Conservation (phyloP, 2,113 vertebrate species). For the Castor canadensis region DNA sequence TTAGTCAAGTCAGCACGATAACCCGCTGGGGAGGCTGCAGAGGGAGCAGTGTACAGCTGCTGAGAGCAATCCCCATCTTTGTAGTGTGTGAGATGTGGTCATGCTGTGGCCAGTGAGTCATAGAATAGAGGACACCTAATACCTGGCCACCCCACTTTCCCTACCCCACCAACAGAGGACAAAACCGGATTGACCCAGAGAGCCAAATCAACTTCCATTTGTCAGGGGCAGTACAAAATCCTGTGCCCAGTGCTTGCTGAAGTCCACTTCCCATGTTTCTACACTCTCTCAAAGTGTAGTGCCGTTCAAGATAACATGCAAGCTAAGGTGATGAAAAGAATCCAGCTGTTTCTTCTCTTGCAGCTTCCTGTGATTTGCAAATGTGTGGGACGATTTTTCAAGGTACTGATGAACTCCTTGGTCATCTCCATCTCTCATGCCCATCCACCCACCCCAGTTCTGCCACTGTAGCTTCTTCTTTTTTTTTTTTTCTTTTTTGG, state of each 20-base stretch:
- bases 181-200: not conserved
- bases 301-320: not conserved
- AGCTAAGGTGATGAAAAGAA: slow-evolving; percentile 42
- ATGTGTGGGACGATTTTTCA: not conserved
- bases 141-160: not conserved
- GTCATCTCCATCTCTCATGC: not conserved
- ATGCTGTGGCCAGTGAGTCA: not conserved
- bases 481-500: not conserved
- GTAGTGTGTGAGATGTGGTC: not conserved
- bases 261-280: not conserved
- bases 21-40: slow-evolving; percentile 46
- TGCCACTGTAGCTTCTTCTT: not conserved
- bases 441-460: not conserved
- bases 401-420: not conserved
- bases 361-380: slow-evolving; percentile 42
- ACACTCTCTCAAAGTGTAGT: not conserved
- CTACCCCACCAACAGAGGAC: not conserved
- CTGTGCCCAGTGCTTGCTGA: not conserved
- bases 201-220: not conserved
- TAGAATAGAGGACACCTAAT: slow-evolving; percentile 12
- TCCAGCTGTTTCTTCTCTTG: slow-evolving; percentile 56
- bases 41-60: not conserved
- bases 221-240: not conserved
- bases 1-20: slow-evolving; percentile 72
- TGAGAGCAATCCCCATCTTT: slow-evolving; percentile 43